phyloP scores from a whole-genome alignment of 2,113 vertebrate species.

The Malurus cyaneus region DNA sequence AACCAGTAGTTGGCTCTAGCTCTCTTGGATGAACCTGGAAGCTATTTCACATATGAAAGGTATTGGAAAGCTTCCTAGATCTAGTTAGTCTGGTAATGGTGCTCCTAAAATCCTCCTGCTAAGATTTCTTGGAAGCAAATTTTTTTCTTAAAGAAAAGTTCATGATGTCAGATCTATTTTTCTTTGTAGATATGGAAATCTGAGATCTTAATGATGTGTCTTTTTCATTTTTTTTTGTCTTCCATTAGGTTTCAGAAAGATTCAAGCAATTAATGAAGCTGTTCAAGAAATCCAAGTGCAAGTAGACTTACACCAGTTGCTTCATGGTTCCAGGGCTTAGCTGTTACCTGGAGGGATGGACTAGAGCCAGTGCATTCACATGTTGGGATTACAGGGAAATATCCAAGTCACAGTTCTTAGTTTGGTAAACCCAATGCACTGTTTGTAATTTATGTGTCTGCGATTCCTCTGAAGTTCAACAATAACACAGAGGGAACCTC shows the following conservation, averaged over 20 bases:
- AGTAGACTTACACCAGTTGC: conserved; percentile 54
- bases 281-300: conserved; percentile 91
- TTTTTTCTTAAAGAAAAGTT: neutral
- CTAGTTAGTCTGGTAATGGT: neutral
- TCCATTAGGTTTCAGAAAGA: conserved; percentile 86
- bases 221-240: neutral
- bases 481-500: neutral
- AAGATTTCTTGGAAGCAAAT: neutral
- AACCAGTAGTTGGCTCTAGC: neutral
- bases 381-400: neutral
- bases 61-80: neutral
- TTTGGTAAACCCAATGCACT: neutral
- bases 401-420: neutral
- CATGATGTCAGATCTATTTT: neutral
- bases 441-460: neutral
- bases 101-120: neutral
- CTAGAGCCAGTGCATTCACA: neutral
- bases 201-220: neutral
- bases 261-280: conserved; percentile 94
- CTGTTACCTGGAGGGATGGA: neutral
- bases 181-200: neutral
- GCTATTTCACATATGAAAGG: neutral
- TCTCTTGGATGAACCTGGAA: neutral
- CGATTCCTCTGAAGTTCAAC: neutral
- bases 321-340: neutral